phyloP scores from a whole-genome alignment of 2,113 vertebrate species.

The Phylloscopus trochilus region DNA sequence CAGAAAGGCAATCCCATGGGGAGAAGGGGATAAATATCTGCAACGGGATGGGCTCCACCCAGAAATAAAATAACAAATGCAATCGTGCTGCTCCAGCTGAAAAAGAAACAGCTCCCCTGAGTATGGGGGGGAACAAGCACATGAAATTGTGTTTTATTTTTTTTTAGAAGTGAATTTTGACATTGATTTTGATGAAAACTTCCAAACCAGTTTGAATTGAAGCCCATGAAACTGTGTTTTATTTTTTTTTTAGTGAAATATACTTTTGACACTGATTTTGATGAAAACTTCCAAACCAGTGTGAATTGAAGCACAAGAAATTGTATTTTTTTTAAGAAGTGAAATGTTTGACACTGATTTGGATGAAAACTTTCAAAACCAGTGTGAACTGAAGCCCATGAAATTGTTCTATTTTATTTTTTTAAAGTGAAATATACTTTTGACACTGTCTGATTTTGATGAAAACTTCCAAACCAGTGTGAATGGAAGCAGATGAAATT shows the following conservation, averaged over 20 bases:
- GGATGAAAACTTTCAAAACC: accelerated
- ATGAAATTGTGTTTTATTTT: accelerated
- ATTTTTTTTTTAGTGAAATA: too few relatives aligned
- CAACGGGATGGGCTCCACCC: background rate
- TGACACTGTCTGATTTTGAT: too few relatives aligned
- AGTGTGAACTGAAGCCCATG: accelerated
- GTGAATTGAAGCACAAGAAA: too few relatives aligned
- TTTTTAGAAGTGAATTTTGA: too few relatives aligned
- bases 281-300: too few relatives aligned
- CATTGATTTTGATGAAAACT: too few relatives aligned
- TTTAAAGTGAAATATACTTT: too few relatives aligned
- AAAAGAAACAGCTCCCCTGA: background rate
- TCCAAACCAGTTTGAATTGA: too few relatives aligned
- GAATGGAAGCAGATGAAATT: too few relatives aligned
- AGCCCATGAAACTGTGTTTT: accelerated
- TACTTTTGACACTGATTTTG: too few relatives aligned
- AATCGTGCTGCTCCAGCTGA: background rate
- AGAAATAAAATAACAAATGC: background rate
- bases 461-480: too few relatives aligned
- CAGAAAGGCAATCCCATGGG: background rate
- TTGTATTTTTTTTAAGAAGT: background rate
- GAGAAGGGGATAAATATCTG: background rate
- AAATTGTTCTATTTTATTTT: too few relatives aligned
- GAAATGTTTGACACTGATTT: accelerated
- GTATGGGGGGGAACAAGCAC: accelerated